These are phyloP conservation scores for Eulithis prunata DNA, from an alignment of 2,888 invertebrate genomes.

Conservation along the genomic window DNA sequence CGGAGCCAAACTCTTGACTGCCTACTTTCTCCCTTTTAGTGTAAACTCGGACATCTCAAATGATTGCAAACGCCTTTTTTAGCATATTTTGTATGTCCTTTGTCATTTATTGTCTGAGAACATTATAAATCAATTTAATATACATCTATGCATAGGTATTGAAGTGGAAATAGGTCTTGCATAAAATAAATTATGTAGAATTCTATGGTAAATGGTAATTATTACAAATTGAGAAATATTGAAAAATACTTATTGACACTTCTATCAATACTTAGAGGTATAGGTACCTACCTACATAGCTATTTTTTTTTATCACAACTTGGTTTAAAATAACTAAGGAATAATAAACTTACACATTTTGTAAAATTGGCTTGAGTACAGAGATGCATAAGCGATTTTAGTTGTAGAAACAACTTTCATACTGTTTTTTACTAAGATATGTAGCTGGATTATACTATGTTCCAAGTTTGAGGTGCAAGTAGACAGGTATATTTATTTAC, in stretches of 20 bases:
- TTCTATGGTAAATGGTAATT: no score
- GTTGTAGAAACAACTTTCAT: slow-evolving; percentile 2
- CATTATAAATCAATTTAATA: background rate
- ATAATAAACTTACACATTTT: slow-evolving; percentile 8
- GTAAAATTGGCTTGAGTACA: background rate
- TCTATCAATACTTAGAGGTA: no score
- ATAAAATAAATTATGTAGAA: background rate
- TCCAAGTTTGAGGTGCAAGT: slow-evolving; percentile 29
- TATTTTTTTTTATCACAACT: no score
- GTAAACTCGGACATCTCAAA: slow-evolving; percentile 10
- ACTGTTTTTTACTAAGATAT: slow-evolving; percentile 49
- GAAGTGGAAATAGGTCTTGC: background rate
- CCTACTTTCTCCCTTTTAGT: slow-evolving; percentile 37
- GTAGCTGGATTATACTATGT: slow-evolving; percentile 40
- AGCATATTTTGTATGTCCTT: slow-evolving; percentile 24
- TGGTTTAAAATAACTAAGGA: background rate
- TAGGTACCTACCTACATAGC: no score
- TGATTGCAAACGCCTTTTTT: slow-evolving; percentile 3
- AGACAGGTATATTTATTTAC: background rate
- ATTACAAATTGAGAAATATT: no score
- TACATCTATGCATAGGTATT: background rate
- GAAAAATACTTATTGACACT: no score
- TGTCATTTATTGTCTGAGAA: slow-evolving; percentile 10
- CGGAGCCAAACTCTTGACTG: slow-evolving; percentile 30
- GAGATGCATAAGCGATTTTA: background rate